Evolutionary conservation across 2,113 vertebrate species (phyloP).

Genomic region (Chelonoidis abingdonii): DNA sequence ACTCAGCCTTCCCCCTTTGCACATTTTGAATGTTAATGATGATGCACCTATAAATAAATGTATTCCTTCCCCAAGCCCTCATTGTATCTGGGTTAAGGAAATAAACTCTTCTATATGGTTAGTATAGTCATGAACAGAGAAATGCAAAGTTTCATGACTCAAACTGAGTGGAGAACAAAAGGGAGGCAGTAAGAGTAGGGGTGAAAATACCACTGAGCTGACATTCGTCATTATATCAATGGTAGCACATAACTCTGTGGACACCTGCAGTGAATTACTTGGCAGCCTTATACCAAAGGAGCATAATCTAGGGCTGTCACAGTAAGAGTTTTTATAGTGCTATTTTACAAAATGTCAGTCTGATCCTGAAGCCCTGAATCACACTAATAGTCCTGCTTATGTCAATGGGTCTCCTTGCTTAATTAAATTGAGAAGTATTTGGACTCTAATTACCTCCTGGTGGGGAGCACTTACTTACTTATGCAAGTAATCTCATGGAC

Average conservation of each 20-base stretch:
- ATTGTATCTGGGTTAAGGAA: constrained; percentile 22
- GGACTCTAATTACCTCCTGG: not conserved
- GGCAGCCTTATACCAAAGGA: not conserved
- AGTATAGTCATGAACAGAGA: constrained; percentile 25
- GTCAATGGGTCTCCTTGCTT: not conserved
- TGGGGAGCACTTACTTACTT: not conserved
- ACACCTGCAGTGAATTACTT: not conserved
- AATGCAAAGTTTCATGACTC: not conserved
- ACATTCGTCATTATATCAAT: not conserved
- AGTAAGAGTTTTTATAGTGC: not conserved
- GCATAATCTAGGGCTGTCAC: not conserved
- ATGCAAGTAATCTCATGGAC: not conserved
- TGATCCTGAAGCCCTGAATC: constrained; percentile 13
- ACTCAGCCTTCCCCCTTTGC: not conserved
- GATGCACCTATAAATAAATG: not conserved
- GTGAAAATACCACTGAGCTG: constrained; percentile 18
- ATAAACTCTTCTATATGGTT: constrained; percentile 45
- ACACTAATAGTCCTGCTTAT: not conserved
- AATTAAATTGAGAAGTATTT: constrained; percentile 4
- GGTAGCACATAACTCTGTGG: not conserved
- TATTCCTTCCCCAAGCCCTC: constrained; percentile 45
- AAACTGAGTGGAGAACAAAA: constrained; percentile 31
- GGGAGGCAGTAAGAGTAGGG: not conserved
- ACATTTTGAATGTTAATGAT: constrained; percentile 33
- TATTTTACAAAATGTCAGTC: not conserved